Base-by-base conservation (phyloP, 2,113 vertebrate species). In the Cacatua alba region DNA sequence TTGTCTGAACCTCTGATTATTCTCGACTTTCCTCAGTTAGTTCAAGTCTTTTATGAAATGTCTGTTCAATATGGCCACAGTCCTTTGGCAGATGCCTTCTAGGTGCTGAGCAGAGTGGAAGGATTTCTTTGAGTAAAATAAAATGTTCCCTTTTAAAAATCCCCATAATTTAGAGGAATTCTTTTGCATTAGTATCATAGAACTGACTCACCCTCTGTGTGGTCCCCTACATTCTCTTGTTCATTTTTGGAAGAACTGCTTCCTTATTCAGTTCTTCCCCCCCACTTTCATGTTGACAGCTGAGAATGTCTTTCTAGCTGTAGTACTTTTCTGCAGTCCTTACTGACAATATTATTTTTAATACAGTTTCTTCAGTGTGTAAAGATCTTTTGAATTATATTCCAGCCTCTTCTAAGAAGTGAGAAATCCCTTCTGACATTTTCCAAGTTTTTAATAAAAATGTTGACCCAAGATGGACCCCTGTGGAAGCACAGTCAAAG, bases 391-490 rank as follows among this genome's bases (percentile, higher is more conserved):
- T 55, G 53, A 95, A 77, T 86, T 81, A 25, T 49, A n/a, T 89
- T 82, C 48, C 68, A 77, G n/a, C 1, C 1, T 92, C 79, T 86
- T 88, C 68, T 72, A 93, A 93, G 49, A 86, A 86, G 41, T 63
- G n/a, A 93, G 64, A 92, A 95, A 88, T 81, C n/a, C 62, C 51
- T 83, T 77, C 79, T 63, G 76, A 46, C 35, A 18, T 88, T 86
- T 83, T 83, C 60, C n/a, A 83, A 77, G 53, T 63, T 90, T 80
- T 90, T 92, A 88, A 88, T 71, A 81, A 77, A 92, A 83, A 63
- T 60, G 46, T 88, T 90, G 64, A 92, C 20, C 46, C 48, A 81
- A 75, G 64, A 86, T 5, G 9, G 86, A 81, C 55, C 83, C n/a
- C 71, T 11, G 11, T 78, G 80, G 76, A 86, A 77, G 13, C 70